phyloP scores from a whole-genome alignment of 2,888 invertebrate genomes.

The Oeneis ivallda region DNA sequence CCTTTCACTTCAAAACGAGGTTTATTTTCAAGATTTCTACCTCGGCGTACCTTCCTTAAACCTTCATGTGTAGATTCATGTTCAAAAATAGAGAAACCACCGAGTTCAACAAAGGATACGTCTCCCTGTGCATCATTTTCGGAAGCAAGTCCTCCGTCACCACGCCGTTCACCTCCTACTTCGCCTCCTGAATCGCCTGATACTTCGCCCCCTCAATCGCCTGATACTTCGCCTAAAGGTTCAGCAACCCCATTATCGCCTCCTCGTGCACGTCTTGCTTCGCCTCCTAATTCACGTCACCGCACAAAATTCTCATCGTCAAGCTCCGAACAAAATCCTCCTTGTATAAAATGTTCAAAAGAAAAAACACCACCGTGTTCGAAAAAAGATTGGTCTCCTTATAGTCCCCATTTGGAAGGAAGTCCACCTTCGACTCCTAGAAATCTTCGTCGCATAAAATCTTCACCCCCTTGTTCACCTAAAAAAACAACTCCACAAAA shows the following conservation, averaged over 20 bases:
- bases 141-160: background rate
- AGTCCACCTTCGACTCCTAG: background rate
- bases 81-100: background rate
- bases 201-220: background rate
- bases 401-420: background rate
- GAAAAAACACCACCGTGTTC: background rate
- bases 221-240: too few relatives aligned
- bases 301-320: background rate
- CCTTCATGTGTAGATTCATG: background rate
- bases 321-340: background rate
- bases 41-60: background rate
- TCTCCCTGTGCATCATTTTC: background rate
- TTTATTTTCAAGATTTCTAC: background rate
- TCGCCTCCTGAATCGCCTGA: background rate
- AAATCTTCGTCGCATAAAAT: background rate
- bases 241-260: background rate
- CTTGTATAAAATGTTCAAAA: background rate
- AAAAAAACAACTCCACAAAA: background rate
- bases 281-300: background rate
- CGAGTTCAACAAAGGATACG: background rate
- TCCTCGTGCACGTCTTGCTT: background rate
- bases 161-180: background rate
- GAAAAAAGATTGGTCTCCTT: background rate
- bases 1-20: conserved; percentile 10
- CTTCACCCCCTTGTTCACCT: conserved; percentile 6